phyloP scores from a whole-genome alignment of 2,113 vertebrate genomes.

The Pituophis catenifer region DNA sequence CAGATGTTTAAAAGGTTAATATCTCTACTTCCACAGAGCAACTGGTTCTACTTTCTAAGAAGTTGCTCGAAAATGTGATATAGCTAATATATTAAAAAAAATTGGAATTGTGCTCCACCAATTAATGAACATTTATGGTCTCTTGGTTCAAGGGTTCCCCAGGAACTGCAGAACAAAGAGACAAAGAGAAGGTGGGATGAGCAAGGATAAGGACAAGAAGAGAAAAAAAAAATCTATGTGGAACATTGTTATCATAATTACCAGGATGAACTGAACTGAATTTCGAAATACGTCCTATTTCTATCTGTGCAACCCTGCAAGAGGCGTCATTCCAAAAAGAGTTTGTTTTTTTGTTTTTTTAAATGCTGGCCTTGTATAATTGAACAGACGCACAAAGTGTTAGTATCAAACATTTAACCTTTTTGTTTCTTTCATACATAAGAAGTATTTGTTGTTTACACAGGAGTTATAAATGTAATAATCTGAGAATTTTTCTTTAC shows the following conservation, averaged over 20 bases:
- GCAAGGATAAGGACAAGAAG: constrained; percentile 5
- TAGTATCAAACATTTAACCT: constrained; percentile 33
- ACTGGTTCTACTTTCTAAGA: neutral
- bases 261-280: neutral
- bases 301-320: constrained; percentile 33
- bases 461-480: constrained; percentile 27
- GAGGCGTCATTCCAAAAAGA: constrained; percentile 12
- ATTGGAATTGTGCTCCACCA: neutral
- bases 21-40: constrained; percentile 18
- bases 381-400: constrained; percentile 20
- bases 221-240: neutral
- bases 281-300: neutral
- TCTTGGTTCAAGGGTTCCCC: neutral
- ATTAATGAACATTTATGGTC: constrained; percentile 13
- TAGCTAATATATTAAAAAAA: neutral
- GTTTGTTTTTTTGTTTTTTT: neutral
- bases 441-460: constrained; percentile 15
- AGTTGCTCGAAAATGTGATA: neutral
- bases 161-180: neutral
- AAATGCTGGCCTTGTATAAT: constrained; percentile 52
- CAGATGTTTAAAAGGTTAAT: neutral
- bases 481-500: constrained; percentile 11
- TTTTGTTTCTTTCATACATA: constrained; percentile 8
- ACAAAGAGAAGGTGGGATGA: neutral
- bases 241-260: neutral